Conservation (phyloP, 2,113 vertebrate genomes). For the Onychorhynchus coronatus region DNA sequence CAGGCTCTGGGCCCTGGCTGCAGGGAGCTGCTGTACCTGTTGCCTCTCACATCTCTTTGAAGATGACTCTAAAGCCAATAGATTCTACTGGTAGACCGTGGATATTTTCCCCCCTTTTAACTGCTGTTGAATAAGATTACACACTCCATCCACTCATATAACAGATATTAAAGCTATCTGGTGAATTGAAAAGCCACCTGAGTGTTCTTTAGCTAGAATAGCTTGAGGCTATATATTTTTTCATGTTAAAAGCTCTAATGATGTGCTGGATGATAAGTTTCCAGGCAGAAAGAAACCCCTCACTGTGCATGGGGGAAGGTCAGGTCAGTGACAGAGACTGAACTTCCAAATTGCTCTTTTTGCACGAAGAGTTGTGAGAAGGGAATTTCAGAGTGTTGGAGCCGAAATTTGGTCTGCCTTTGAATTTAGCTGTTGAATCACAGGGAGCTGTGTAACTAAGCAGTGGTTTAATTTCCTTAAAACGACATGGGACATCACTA, state of each 20-base stretch:
- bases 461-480: neutral
- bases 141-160: neutral
- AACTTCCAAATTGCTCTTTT: constrained; percentile 44
- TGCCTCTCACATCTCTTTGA: neutral
- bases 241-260: constrained; percentile 59
- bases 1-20: neutral
- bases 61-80: constrained; percentile 3
- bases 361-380: constrained; percentile 37
- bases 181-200: constrained; percentile 38
- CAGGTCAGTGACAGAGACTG: constrained; percentile 23
- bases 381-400: neutral
- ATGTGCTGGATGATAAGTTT: constrained; percentile 51
- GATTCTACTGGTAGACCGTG: neutral
- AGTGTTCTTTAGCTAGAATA: constrained; percentile 43
- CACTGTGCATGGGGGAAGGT: constrained; percentile 2
- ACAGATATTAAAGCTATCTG: constrained; percentile 44
- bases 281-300: constrained; percentile 7
- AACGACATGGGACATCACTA: neutral
- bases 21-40: neutral
- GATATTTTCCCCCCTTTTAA: constrained; percentile 17
- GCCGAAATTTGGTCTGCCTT: neutral
- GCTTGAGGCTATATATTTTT: constrained; percentile 40
- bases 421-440: constrained; percentile 7
- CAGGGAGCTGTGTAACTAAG: neutral
- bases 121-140: constrained; percentile 31